Evolutionary conservation across 2,797 vertebrate genomes (phyloP), one percentile per base, ranked within the genome.

Genomic region (Ptychobarbus kaznakovi): DNA sequence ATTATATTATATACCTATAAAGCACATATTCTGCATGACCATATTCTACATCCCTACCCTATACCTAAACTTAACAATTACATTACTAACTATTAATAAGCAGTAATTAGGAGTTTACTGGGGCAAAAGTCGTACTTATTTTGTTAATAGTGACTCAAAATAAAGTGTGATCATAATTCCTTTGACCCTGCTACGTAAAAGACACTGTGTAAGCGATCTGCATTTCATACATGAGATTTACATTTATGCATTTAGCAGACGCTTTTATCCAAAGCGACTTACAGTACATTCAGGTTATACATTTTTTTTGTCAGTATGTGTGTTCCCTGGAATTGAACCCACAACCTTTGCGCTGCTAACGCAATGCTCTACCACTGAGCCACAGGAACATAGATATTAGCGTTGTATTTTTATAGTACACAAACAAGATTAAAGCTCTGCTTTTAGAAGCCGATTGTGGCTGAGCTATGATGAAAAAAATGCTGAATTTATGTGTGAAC

Each of bases 221-320:
- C 18, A 22, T 53, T 84, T 68, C 11, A 68, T 58, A 56, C n/a
- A 69, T 42, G 6, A 84, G n/a, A n/a, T n/a, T n/a, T n/a, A n/a
- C n/a, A n/a, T n/a, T n/a, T n/a, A n/a, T n/a, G n/a, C n/a, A n/a
- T n/a, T n/a, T n/a, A n/a, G n/a, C n/a, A n/a, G n/a, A n/a, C n/a
- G n/a, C n/a, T n/a, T n/a, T n/a, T n/a, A n/a, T n/a, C n/a, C n/a
- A n/a, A n/a, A n/a, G n/a, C n/a, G n/a, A n/a, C n/a, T n/a, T n/a
- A n/a, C n/a, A n/a, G n/a, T n/a, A n/a, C n/a, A n/a, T n/a, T n/a
- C n/a, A n/a, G n/a, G n/a, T n/a, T n/a, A n/a, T n/a, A n/a, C n/a
- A n/a, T n/a, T n/a, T n/a, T n/a, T n/a, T n/a, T n/a, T n/a, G n/a
- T n/a, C n/a, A n/a, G n/a, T n/a, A n/a, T n/a, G n/a, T n/a, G n/a